phyloP scores from a whole-genome alignment of 2,888 invertebrate species.

The Argyra leucocephala region DNA sequence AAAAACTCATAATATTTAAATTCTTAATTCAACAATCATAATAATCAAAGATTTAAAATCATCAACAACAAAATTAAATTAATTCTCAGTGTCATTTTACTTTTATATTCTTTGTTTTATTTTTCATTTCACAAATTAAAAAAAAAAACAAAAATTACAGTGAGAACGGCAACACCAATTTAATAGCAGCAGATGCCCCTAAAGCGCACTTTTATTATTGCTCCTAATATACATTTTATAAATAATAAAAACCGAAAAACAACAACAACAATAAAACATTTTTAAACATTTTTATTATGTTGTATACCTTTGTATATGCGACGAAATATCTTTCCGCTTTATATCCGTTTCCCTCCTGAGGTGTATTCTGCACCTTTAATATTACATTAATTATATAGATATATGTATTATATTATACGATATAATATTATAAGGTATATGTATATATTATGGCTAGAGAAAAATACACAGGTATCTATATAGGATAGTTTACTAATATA shows the following conservation, averaged over 20 bases:
- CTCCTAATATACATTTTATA: no score
- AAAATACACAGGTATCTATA: not conserved
- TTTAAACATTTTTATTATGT: no score
- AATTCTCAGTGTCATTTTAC: no score
- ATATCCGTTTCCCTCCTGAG: not conserved
- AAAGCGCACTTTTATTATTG: no score
- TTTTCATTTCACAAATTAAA: not conserved
- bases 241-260: no score
- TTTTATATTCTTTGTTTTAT: no score
- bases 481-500: no score
- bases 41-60: no score
- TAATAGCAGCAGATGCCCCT: not conserved
- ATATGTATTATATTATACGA: not conserved
- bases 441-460: not conserved
- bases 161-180: not conserved
- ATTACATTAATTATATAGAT: not conserved
- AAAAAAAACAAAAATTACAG: not conserved
- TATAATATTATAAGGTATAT: not conserved
- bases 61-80: no score
- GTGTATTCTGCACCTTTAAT: not conserved
- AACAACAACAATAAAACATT: no score
- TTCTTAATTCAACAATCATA: no score
- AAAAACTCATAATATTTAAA: no score
- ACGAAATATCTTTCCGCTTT: not conserved
- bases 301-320: not conserved